Evolutionary conservation across 2,797 vertebrate genomes (phyloP).

Genomic region (Enoplosus armatus): DNA sequence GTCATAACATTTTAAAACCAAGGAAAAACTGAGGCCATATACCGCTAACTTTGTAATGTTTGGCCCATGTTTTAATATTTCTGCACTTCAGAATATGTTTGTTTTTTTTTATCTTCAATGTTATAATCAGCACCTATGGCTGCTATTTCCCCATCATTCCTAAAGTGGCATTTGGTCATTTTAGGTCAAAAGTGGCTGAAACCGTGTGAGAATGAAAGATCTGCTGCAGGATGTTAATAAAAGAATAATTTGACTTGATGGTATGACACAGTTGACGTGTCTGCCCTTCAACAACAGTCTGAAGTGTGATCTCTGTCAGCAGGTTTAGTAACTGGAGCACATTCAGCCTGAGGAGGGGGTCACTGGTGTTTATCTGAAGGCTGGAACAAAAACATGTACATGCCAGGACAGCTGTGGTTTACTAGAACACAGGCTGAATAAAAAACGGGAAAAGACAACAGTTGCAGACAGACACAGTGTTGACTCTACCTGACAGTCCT

Average conservation of each 20-base stretch:
- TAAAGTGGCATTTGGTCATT: background rate
- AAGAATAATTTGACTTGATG: background rate
- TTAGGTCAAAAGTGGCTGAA: background rate
- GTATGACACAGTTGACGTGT: background rate
- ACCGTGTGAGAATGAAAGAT: too few relatives aligned
- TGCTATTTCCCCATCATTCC: background rate
- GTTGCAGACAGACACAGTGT: constrained; percentile 3
- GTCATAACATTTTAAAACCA: background rate
- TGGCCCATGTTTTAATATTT: background rate
- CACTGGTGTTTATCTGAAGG: background rate
- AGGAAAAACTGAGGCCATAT: background rate
- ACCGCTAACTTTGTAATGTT: background rate
- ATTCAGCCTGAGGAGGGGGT: background rate
- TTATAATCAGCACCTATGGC: background rate
- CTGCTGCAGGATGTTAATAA: too few relatives aligned
- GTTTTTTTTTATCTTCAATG: background rate
- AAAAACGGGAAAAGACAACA: background rate
- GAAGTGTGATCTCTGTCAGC: background rate
- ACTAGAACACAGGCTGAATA: background rate
- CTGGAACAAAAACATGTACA: background rate
- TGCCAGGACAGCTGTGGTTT: background rate
- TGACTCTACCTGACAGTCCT: constrained; percentile 90
- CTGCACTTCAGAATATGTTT: background rate
- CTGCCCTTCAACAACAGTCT: background rate
- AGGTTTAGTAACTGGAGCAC: background rate